Percentiles rank a stretch among this genome's conserved stretches.
Evolutionary conservation across 2,797 vertebrate species (phyloP).

Genomic region (Leptoclinus maculatus): DNA sequence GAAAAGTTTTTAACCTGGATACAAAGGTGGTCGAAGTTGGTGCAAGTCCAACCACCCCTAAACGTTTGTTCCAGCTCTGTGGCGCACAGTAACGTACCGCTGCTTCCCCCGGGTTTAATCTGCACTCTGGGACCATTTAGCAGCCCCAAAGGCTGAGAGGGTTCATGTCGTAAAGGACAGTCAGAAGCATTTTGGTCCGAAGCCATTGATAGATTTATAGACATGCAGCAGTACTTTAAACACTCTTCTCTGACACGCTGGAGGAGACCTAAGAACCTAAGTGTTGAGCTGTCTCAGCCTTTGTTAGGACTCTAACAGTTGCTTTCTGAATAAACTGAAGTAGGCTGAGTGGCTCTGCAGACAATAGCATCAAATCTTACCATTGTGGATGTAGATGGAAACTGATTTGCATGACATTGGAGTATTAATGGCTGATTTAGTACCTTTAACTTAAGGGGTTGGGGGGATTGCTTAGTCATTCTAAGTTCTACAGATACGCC

Average conservation of each 20-base stretch:
- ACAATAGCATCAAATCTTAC: neutral
- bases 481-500: too few species aligned
- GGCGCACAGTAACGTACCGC: neutral
- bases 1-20: neutral
- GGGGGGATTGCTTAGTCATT: too few species aligned
- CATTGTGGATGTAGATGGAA: neutral
- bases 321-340: neutral
- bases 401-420: neutral
- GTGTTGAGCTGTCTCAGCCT: neutral
- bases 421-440: neutral
- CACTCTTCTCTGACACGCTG: neutral
- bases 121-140: constrained; percentile 10
- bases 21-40: neutral
- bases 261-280: neutral
- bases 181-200: neutral
- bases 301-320: neutral
- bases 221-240: neutral
- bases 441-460: neutral
- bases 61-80: neutral
- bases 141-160: constrained; percentile 3
- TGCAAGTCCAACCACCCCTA: neutral
- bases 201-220: neutral
- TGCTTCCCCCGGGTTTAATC: neutral
- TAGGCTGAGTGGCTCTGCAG: neutral
- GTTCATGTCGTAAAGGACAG: neutral